These are phyloP conservation scores for Deilephila elpenor DNA, from an alignment of 2,888 invertebrate genomes.

Conservation along the genomic window DNA sequence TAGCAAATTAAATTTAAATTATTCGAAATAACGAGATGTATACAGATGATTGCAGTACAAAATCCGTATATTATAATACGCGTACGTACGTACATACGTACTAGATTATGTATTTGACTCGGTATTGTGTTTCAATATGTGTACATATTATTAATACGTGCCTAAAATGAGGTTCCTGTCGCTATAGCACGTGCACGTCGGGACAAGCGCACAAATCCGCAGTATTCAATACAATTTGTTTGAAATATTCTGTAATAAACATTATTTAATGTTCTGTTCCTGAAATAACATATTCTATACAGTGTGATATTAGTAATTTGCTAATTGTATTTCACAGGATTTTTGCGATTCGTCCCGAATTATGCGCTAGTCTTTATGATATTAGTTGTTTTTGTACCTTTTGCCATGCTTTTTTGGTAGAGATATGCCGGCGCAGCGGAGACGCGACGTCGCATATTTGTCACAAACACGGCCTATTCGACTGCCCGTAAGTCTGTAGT, in stretches of 20 bases:
- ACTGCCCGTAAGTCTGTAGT: constrained; percentile 10
- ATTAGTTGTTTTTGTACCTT: constrained; percentile 22
- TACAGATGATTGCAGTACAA: constrained; percentile 40
- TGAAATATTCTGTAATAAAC: background rate
- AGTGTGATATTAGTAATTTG: constrained; percentile 21
- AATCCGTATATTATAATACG: constrained; percentile 44
- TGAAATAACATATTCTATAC: background rate
- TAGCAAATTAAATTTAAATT: constrained; percentile 19
- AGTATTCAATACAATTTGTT: background rate
- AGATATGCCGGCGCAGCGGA: constrained; percentile 9
- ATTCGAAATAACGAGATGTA: constrained; percentile 34
- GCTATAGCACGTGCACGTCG: constrained; percentile 30
- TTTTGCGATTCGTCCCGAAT: constrained; percentile 18
- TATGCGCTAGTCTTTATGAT: constrained; percentile 26
- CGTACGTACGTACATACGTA: background rate
- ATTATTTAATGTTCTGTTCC: background rate
- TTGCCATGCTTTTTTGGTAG: constrained; percentile 25
- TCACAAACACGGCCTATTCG: constrained; percentile 43
- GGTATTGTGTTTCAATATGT: background rate
- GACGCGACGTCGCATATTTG: constrained; percentile 31
- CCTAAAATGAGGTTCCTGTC: constrained; percentile 28
- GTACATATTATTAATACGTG: constrained; percentile 15
- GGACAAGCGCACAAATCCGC: constrained; percentile 21
- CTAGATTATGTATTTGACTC: background rate
- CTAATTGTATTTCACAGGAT: background rate